Evolutionary conservation across 2,888 invertebrate genomes (phyloP).

Genomic region (Spodoptera picta): DNA sequence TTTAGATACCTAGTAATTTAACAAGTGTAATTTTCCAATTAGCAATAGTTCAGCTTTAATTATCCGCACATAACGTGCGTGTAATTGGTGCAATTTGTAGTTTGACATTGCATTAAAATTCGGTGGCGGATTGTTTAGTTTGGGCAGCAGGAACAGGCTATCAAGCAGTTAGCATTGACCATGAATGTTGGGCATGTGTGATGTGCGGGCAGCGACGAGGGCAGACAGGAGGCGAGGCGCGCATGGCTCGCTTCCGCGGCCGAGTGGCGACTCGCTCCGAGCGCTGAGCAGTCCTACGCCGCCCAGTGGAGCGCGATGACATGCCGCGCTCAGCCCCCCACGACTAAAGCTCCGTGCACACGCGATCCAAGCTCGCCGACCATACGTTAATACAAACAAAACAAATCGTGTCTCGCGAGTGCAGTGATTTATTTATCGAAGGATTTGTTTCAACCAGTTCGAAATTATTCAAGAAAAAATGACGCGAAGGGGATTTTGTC

Average conservation of each 20-base stretch:
- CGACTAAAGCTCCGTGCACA: conserved; percentile 59
- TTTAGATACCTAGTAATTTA: conserved; percentile 33
- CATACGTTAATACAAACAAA: conserved; percentile 40
- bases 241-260: conserved; percentile 63
- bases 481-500: conserved; percentile 70
- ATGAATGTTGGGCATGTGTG: conserved; percentile 67
- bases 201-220: conserved; percentile 34
- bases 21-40: conserved; percentile 55
- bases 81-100: conserved; percentile 55
- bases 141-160: conserved; percentile 60
- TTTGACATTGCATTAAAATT: conserved; percentile 47
- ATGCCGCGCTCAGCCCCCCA: conserved; percentile 70
- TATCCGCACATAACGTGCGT: conserved; percentile 37
- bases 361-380: conserved; percentile 56
- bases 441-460: conserved; percentile 57
- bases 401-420: conserved; percentile 64
- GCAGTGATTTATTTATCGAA: conserved; percentile 61
- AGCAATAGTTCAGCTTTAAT: conserved; percentile 46
- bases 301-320: conserved; percentile 77
- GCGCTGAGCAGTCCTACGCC: conserved; percentile 75
- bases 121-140: conserved; percentile 52
- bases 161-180: conserved; percentile 76
- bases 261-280: conserved; percentile 51
- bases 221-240: conserved; percentile 54
- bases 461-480: conserved; percentile 64